phyloP scores from a whole-genome alignment of 2,888 invertebrate genomes.

The Trichopria drosophilae region DNA sequence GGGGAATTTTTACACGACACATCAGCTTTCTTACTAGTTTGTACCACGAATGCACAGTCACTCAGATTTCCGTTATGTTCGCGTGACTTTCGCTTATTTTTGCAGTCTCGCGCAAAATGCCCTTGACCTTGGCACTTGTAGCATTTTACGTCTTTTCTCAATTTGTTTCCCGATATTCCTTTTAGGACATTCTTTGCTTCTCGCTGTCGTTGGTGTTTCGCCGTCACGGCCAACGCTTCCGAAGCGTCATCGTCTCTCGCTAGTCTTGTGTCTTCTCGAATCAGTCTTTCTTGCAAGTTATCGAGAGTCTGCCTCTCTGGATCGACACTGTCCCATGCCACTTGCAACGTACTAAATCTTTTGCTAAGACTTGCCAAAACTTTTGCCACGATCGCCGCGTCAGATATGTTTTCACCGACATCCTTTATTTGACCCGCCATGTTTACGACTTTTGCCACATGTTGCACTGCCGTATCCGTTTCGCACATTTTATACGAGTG shows the following conservation, averaged over 20 bases:
- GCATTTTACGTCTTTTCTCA: slow-evolving; percentile 23
- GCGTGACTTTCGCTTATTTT: slow-evolving; percentile 20
- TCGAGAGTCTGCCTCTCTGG: slow-evolving; percentile 30
- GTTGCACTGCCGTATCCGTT: slow-evolving; percentile 29
- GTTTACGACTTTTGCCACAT: slow-evolving; percentile 30
- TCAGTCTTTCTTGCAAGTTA: slow-evolving; percentile 29
- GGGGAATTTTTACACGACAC: neutral
- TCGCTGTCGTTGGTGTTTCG: too few relatives aligned
- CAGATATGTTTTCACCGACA: slow-evolving; percentile 31
- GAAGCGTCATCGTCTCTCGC: slow-evolving; percentile 13
- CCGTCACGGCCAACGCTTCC: slow-evolving; percentile 13
- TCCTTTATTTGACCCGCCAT: slow-evolving; percentile 31
- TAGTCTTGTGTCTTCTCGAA: slow-evolving; percentile 30
- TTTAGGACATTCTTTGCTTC: slow-evolving; percentile 10
- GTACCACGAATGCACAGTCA: slow-evolving; percentile 24
- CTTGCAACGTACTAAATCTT: slow-evolving; percentile 30
- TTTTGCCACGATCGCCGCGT: slow-evolving; percentile 33
- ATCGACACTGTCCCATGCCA: slow-evolving; percentile 35
- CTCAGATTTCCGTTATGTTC: slow-evolving; percentile 8
- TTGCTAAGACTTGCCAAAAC: slow-evolving; percentile 35
- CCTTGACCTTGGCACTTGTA: slow-evolving; percentile 27
- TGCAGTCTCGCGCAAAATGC: slow-evolving; percentile 32
- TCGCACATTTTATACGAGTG: slow-evolving; percentile 30
- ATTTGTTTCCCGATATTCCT: neutral
- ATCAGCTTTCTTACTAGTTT: neutral